phyloP scores from a whole-genome alignment of 1,140 invertebrate genomes.

The Thaumetopoea pityocampa region DNA sequence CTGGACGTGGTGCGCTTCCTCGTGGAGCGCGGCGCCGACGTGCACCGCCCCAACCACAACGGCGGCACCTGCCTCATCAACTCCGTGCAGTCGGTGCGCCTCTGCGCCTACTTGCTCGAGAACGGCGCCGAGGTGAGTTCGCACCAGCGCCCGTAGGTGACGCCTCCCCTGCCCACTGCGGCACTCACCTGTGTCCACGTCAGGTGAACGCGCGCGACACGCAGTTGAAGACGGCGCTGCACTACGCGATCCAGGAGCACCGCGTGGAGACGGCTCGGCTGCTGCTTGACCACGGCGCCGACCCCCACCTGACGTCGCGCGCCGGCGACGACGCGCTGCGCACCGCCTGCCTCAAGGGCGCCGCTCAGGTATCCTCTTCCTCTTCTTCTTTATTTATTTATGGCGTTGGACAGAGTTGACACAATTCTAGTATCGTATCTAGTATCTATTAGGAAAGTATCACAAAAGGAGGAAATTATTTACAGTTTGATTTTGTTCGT shows the following conservation, averaged over 20 bases:
- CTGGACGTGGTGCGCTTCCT: constrained; percentile 84
- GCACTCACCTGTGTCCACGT: no score
- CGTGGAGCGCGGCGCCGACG: constrained; percentile 90
- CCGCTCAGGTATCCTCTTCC: no score
- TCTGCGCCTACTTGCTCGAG: constrained; percentile 88
- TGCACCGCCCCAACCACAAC: constrained; percentile 91
- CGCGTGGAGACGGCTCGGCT: constrained; percentile 90
- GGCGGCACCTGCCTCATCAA: constrained; percentile 96
- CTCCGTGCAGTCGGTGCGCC: constrained; percentile 89
- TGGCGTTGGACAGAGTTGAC: no score
- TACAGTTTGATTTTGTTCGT: no score
- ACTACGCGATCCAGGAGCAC: constrained; percentile 95
- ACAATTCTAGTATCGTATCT: no score
- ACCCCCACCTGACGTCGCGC: constrained; percentile 85
- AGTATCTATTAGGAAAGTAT: no score
- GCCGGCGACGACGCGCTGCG: constrained; percentile 94
- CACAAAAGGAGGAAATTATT: no score
- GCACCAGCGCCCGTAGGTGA: no score
- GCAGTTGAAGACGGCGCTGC: constrained; percentile 93
- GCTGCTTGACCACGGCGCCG: constrained; percentile 86
- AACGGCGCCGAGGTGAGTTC: constrained; percentile 86
- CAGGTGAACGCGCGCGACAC: constrained; percentile 93
- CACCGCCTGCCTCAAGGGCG: constrained; percentile 92
- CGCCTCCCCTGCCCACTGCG: no score
- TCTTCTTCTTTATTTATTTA: no score